Evolutionary conservation across 2,797 vertebrate genomes (phyloP), one percentile per base, ranked within the genome.

Genomic region (Microctenopoma steveboyesi): DNA sequence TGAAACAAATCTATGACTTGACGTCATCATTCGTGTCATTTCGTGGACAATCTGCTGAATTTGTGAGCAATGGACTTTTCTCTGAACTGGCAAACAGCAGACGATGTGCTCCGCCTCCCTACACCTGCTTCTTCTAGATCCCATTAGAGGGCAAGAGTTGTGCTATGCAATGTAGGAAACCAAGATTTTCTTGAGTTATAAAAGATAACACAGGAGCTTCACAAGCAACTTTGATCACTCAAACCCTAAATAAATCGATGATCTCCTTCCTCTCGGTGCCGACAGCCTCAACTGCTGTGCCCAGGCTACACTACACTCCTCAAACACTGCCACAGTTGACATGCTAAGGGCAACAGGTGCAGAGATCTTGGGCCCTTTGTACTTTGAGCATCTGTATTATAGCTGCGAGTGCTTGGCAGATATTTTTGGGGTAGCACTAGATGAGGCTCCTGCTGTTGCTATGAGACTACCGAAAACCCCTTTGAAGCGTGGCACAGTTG

Each of bases 301-400:
- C 51, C 8, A 1, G 39, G 64, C 53, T 73, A 64, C 72, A 76
- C 57, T 45, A 13, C 51, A 47, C 64, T 58, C 18, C 66, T 83
- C 66, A 77, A 71, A 82, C 71, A 54, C 64, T 50, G 64, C 66
- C 56, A 33, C 33, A 59, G 64, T 54, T 57, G 55, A 77, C 37
- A 47, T 39, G 75, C 79, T 76, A 33, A 28, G 43, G 79, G 77
- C 77, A 72, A 76, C 55, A 62, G 81, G 74, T 76, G 75, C 57
- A 72, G 63, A 35, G 56, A 71, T 76, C 64, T 9, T 37, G 56
- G 57, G 47, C 42, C 35, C 76, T 85, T 77, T 82, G 79, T 79
- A 85, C 78, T 78, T 42, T 45, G 39, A 77, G 81, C 62, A 63
- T 82, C 72, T 76, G 66, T 63, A 68, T 78, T 66, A 73, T 64